Conservation (phyloP, 2,113 vertebrate genomes). For the Sebastes schlegelii region DNA sequence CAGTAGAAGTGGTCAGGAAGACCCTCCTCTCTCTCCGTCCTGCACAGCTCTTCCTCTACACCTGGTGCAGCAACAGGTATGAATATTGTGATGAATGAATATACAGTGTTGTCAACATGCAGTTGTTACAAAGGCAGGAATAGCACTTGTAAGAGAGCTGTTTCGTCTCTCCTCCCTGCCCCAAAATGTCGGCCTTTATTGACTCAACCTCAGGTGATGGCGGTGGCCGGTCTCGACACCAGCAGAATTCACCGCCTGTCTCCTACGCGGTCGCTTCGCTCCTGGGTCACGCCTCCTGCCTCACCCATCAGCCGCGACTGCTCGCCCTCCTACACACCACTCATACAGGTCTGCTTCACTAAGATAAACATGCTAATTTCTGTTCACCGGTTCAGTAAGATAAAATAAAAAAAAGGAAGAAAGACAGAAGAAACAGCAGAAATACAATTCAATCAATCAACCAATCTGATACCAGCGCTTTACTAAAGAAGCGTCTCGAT, state of each 20-base stretch:
- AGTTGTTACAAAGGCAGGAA: background rate
- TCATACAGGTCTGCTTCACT: conserved; percentile 87
- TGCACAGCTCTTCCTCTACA: conserved; percentile 92
- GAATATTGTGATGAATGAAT: background rate
- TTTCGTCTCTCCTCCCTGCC: background rate
- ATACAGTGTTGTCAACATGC: background rate
- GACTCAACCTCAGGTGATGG: conserved; percentile 88
- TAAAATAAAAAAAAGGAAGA: background rate
- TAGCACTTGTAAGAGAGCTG: background rate
- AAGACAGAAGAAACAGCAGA: background rate
- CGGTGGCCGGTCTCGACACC: conserved; percentile 92
- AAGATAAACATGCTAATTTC: background rate
- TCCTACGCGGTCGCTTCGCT: conserved; percentile 90
- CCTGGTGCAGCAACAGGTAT: conserved; percentile 96
- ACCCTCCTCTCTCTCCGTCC: conserved; percentile 81
- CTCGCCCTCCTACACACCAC: conserved; percentile 88
- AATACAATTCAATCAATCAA: background rate
- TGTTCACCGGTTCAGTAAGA: background rate
- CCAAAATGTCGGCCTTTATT: background rate
- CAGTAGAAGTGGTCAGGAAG: conserved; percentile 89
- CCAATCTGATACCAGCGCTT: background rate
- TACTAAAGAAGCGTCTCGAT: background rate
- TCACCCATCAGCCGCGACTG: conserved; percentile 88
- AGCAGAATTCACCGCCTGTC: conserved; percentile 90
- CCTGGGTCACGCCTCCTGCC: conserved; percentile 94